Evolutionary conservation across 2,888 invertebrate genomes (phyloP), one percentile per base, ranked within the genome.

Genomic region (Erebia epiphron): DNA sequence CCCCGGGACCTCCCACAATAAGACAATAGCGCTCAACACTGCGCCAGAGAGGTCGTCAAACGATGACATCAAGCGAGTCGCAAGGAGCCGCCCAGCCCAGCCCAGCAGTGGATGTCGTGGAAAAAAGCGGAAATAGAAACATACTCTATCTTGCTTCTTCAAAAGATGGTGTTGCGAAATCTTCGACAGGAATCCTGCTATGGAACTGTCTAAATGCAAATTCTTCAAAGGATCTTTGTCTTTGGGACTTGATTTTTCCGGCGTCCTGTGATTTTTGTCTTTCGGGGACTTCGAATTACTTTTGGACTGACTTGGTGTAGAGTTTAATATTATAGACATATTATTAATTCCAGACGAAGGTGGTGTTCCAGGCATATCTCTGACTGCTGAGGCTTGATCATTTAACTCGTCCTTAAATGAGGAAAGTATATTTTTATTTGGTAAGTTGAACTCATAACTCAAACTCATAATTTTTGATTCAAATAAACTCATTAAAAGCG

Each of bases 171-270:
- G 73, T 56, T 74, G 73, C 50, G 75, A 72, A 57, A 79, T 77
- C 69, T 73, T 75, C 56, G 68, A 68, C 11, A 77, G 70, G 35
- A 77, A 73, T 26, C 68, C 61, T 16, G 77, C 74, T 65, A 77
- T 63, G 35, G 77, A 75, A 57, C 64, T 72, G 63, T 78, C 76
- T 43, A 76, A 68, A 64, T 77, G 77, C 58, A 77, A 75, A 73
- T 77, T 74, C 58, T 75, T 76, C 60, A 82, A 70, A 3, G 80
- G 77, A 63, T 82, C 79, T 41, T 61, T 77, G 67, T 79, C 78
- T 41, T 75, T 79, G 35, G 78, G 79, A 62, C 75, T 78, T 5
- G 10, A 43, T 56, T 78, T 79, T 21, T 74, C 71, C 49, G 79
- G 79, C 10, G 78, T 78, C 21, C 50, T 68, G 14, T 75, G 49